These are phyloP conservation scores for rabbit (Oryctolagus cuniculus) DNA, from an alignment of 2,113 vertebrate species.

Conservation along the genomic window DNA sequence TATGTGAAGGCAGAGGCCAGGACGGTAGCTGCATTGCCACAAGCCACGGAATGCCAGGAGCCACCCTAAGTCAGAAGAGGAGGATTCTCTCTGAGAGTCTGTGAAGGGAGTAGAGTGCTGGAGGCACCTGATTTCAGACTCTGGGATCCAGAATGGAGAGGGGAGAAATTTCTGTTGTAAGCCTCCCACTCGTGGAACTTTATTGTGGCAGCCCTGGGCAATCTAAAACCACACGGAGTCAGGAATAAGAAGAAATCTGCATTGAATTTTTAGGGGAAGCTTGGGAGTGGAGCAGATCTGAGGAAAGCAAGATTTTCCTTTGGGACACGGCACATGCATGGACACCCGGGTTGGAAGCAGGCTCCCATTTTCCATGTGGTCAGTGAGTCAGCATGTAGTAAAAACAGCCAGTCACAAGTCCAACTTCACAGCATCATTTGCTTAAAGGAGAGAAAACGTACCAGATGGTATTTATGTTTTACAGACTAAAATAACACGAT, in stretches of 20 bases:
- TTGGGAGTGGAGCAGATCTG: background rate
- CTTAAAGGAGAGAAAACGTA: constrained; percentile 30
- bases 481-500: constrained; percentile 41
- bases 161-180: background rate
- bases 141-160: background rate
- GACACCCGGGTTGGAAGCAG: constrained; percentile 48
- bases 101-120: background rate
- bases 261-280: background rate
- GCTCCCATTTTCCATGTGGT: constrained; percentile 71
- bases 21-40: background rate
- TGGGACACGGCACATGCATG: background rate
- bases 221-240: background rate
- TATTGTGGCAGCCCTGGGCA: background rate
- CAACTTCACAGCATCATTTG: constrained; percentile 30
- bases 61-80: background rate
- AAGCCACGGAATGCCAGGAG: background rate
- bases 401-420: constrained; percentile 69
- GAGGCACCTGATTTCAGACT: background rate
- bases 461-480: constrained; percentile 58
- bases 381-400: constrained; percentile 79
- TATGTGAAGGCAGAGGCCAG: background rate
- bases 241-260: background rate
- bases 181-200: background rate
- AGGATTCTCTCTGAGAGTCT: background rate
- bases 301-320: constrained; percentile 35